These are phyloP conservation scores for Myrmecophaga tridactyla DNA, from an alignment of 2,113 vertebrate genomes.

Conservation along the genomic window DNA sequence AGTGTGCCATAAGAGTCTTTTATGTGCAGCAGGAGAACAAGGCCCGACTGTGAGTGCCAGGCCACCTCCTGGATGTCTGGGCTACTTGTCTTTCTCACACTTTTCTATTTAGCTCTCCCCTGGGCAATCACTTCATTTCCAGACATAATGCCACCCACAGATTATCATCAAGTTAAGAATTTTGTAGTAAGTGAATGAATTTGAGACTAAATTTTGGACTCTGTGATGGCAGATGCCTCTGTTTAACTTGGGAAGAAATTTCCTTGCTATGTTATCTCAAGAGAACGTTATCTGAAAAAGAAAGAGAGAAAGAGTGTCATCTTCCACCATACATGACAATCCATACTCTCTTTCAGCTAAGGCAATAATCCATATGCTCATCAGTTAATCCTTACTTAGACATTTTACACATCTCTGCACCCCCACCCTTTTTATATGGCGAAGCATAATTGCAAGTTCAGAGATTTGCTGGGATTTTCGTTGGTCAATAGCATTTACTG, in stretches of 20 bases:
- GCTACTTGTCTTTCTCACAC: not conserved
- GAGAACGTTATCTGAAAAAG: not conserved
- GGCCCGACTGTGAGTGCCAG: not conserved
- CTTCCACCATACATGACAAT: not conserved
- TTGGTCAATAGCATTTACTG: not conserved
- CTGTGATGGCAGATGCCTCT: not conserved
- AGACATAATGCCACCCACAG: not conserved
- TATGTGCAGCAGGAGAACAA: not conserved
- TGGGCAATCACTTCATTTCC: not conserved
- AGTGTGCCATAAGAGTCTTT: not conserved
- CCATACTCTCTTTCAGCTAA: constrained; percentile 11
- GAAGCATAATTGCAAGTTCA: not conserved
- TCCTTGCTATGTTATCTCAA: not conserved
- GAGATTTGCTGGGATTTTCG: not conserved
- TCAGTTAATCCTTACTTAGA: not conserved
- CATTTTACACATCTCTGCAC: not conserved
- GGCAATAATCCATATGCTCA: not conserved
- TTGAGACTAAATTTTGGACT: constrained; percentile 18
- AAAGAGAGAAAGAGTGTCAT: not conserved
- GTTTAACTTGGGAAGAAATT: constrained; percentile 34
- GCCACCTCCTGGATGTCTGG: fast-evolving
- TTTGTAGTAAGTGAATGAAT: not conserved
- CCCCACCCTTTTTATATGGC: not conserved
- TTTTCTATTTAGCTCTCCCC: not conserved
- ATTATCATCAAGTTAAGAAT: not conserved